These are phyloP conservation scores for Pangasius larnaudii DNA, from an alignment of 2,797 vertebrate species.

Conservation along the genomic window DNA sequence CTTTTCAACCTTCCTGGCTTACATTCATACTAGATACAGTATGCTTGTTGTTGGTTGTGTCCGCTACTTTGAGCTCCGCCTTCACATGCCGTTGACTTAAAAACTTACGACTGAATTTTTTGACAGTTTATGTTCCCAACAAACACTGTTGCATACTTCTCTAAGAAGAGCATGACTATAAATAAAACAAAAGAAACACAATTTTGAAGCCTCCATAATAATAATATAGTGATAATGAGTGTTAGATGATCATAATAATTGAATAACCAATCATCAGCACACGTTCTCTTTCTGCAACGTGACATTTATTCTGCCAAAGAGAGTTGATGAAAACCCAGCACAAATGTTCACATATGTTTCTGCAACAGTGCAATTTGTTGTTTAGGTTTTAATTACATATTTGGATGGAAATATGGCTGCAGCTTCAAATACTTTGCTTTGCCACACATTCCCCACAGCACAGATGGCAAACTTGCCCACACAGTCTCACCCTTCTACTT, in stretches of 20 bases:
- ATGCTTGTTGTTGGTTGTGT: not conserved
- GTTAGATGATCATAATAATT: not conserved
- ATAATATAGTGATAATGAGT: not conserved
- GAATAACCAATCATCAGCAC: not conserved
- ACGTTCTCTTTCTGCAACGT: not conserved
- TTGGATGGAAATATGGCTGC: conserved; percentile 16
- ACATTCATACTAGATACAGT: not conserved
- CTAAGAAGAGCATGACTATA: not conserved
- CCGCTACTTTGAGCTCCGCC: not conserved
- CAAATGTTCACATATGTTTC: not conserved
- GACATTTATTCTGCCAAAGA: not conserved
- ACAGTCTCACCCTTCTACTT: conserved; percentile 17
- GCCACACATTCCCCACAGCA: conserved; percentile 13
- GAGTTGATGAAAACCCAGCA: not conserved
- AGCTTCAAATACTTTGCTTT: conserved; percentile 21
- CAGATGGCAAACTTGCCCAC: conserved; percentile 20
- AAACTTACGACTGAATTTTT: not conserved
- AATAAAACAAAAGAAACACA: not conserved
- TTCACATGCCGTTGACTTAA: not conserved
- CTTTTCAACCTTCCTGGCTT: not conserved
- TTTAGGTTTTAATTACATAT: conserved; percentile 8
- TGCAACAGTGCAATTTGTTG: not conserved
- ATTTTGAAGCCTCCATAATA: not conserved
- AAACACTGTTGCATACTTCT: not conserved
- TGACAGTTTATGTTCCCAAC: not conserved